Base-by-base conservation (phyloP, 2,113 vertebrate genomes). In the Bufo bufo region DNA sequence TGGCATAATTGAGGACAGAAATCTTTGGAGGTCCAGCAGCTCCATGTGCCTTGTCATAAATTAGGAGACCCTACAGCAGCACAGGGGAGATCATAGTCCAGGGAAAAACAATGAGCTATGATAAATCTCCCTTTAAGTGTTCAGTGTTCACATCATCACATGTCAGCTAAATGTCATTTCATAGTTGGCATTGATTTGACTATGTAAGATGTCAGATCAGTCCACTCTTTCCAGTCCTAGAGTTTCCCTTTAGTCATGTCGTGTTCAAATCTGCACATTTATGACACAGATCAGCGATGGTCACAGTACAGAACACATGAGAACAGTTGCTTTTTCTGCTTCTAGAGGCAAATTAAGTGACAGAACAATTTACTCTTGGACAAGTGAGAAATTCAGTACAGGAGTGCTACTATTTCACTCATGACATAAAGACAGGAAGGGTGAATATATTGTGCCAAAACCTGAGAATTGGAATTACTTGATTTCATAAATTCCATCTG, bases 351-450 rank as follows among this genome's bases (percentile, higher is more conserved):
- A 65, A 45, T 66, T 69, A 65, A 45, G 19, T 49, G 20, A 83
- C 61, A 83, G 49, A 69, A 69, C 19, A 83, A 23, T 49, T 49
- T 66, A 50, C 63, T 83, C 61, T 71, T 69, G 8, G 49, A 50
- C 49, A 54, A 0, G 6, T 84, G 63, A 71, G 82, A 84, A 84
- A 71, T 71, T 84, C 82, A 69, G 49, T 71, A 71, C 63, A 69
- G 6, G n/a, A 84, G 82, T 84, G 82, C 12, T 69, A 84, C 11
- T n/a, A 83, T 49, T 52, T 49, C 33, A 52, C 20, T 83, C 20
- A 33, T 43, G 54, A 69, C 49, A 52, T 16, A 63, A n/a, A 69
- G 47, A 17, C 61, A 52, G 63, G 49, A 84, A 20, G 65, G 52
- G 23, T 71, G 20, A 84, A 82, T 65, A 9, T 49, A 13, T 20